Base-by-base conservation (phyloP, 2,888 invertebrate genomes). In the Sinopyrophorus schimmeli region DNA sequence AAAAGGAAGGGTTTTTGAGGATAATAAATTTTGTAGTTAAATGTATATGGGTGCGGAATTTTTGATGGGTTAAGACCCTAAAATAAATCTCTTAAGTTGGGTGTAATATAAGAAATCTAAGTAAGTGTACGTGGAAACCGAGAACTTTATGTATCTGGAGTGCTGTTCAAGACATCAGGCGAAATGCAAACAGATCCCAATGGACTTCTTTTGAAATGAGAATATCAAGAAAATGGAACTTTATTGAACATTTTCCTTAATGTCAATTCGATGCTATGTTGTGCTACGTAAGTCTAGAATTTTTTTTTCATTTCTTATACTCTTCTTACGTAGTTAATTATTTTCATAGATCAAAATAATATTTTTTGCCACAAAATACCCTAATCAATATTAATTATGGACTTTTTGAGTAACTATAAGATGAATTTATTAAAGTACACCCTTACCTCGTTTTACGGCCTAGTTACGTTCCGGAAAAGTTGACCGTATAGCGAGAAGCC, bases 241-340 rank as follows among this genome's bases (percentile, higher is more conserved):
- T 53, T 53, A 51, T 46, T 40, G 44, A 46, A 35, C 34, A 21
- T 26, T 39, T 35, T 27, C 32, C 23, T 23, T 30, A 35, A 44
- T 39, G 35, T 27, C 35, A 40, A 17, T 26, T 40, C 35, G 47
- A 20, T 42, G 42, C 34, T 31, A 58, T 58, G 58, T 46, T 58
- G 16, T 58, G 58, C 41, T 58, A 58, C 50, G 58, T 55, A 53
- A 55, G 55, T 55, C 24, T 3, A 24, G 6, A 12, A 17, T 6
- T 21, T 6, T 18, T 18, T 5, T 5, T 18, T 18, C 18, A 6
- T 6, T 6, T 5, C 4, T 18, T 18, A 18, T 18, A 5, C 18
- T 18, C 9, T 18, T 5, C 21, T 21, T 21, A 21, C 9, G 7
- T 21, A 21, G 9, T 21, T 21, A 21, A 21, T 9, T 3, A 21